phyloP scores from a whole-genome alignment of 2,888 invertebrate species.

The Teleogryllus oceanicus region DNA sequence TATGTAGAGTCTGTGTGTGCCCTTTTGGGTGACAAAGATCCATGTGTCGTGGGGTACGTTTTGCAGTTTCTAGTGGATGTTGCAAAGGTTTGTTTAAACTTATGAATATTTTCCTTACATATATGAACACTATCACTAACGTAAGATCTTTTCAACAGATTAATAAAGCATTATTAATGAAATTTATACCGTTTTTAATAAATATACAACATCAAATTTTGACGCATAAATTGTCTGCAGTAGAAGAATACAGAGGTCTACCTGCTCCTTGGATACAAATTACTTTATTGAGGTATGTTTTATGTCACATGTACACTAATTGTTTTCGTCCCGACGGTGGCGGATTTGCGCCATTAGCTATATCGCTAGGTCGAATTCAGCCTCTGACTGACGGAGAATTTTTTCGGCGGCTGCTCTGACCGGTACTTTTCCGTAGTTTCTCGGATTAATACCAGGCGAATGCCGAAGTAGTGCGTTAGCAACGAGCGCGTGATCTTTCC shows the following conservation, averaged over 20 bases:
- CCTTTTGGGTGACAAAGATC: conserved; percentile 34
- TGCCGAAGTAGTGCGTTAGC: no score
- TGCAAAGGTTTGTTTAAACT: conserved; percentile 28
- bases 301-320: background rate
- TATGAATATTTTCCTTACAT: background rate
- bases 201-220: conserved; percentile 35
- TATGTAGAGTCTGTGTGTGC: conserved; percentile 28
- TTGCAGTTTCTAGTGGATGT: conserved; percentile 33
- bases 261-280: conserved; percentile 36
- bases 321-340: no score
- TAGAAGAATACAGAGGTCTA: conserved; percentile 31
- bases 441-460: no score
- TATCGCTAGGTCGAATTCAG: no score
- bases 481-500: no score
- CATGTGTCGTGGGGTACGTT: conserved; percentile 34
- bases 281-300: conserved; percentile 30
- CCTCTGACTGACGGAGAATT: no score
- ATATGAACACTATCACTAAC: no score
- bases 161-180: conserved; percentile 20
- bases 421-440: no score
- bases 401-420: no score
- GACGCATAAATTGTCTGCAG: conserved; percentile 33
- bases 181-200: conserved; percentile 29
- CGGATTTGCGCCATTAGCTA: no score
- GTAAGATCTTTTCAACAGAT: background rate